phyloP scores from a whole-genome alignment of 2,888 invertebrate genomes.

The Dicyrtoma fusca region DNA sequence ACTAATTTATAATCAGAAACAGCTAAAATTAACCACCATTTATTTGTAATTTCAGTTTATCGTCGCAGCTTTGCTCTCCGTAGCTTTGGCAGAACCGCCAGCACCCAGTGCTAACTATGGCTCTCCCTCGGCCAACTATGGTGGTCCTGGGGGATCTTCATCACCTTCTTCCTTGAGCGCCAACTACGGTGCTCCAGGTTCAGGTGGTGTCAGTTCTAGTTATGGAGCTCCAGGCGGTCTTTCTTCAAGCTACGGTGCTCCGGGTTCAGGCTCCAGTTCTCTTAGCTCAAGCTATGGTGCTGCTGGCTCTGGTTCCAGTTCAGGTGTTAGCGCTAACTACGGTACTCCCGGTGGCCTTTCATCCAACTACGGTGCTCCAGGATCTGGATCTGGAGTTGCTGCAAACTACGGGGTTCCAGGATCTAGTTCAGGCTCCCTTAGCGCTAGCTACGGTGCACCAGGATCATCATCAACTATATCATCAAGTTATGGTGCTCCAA shows the following conservation, averaged over 20 bases:
- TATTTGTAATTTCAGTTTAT: constrained; percentile 26
- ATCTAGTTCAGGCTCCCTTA: neutral
- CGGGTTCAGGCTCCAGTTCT: neutral
- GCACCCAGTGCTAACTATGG: neutral
- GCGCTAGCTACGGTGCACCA: no score
- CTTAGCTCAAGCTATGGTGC: constrained; percentile 13
- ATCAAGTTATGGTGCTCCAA: no score
- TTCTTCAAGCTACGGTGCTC: neutral
- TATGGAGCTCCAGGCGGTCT: constrained; percentile 28
- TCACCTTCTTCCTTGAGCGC: no score
- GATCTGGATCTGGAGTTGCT: neutral
- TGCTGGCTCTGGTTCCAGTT: constrained; percentile 5
- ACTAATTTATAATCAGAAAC: no score
- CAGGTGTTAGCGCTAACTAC: no score
- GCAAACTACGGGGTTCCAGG: no score
- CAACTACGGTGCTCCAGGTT: neutral
- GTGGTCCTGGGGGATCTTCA: constrained; percentile 26
- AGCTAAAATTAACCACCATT: no score
- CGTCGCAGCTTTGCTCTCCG: constrained; percentile 32
- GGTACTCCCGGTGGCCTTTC: neutral
- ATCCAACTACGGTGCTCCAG: constrained; percentile 20
- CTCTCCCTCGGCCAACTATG: no score
- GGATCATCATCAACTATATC: no score
- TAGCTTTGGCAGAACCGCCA: constrained; percentile 31
- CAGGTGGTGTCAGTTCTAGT: constrained; percentile 5